A percentile compares a stretch with the other conserved stretches of the same genome.
phyloP scores from a whole-genome alignment of 2,113 vertebrate genomes.

The Alouatta palliata region DNA sequence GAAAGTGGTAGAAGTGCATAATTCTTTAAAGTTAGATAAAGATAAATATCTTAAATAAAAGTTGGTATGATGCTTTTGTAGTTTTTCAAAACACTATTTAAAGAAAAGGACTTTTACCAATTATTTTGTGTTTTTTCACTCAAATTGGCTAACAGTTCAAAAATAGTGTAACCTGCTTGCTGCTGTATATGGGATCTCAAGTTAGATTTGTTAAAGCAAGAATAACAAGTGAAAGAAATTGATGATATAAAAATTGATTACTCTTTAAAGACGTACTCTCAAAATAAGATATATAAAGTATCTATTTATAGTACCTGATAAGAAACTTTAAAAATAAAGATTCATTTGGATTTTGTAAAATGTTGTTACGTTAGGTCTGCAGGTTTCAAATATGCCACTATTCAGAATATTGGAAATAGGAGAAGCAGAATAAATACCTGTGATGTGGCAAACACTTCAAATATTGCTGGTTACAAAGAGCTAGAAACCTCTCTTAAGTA shows the following conservation, averaged over 20 bases:
- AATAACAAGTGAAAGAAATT: background rate
- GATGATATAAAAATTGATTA: background rate
- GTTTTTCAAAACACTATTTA: background rate
- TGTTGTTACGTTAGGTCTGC: background rate
- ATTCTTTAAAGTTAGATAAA: slow-evolving; percentile 13
- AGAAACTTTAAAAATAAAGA: slow-evolving; percentile 18
- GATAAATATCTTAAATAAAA: slow-evolving; percentile 33
- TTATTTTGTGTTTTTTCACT: slow-evolving; percentile 6
- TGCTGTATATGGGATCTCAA: background rate
- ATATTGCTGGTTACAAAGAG: background rate
- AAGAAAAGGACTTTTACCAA: background rate
- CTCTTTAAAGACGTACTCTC: background rate
- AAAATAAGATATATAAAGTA: background rate
- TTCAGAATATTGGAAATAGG: background rate
- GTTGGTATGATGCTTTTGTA: background rate
- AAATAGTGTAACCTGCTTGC: background rate
- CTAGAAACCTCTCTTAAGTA: background rate
- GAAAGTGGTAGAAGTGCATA: background rate
- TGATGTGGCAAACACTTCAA: background rate
- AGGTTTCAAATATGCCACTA: background rate
- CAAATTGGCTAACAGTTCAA: background rate
- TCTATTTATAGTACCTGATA: background rate
- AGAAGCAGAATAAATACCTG: background rate
- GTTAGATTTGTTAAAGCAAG: background rate
- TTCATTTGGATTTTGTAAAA: background rate